A percentile compares a stretch with the other conserved stretches of the same genome.
Conservation (phyloP, 92 coral and sea anemone species). For the Desmophyllum pertusum region DNA sequence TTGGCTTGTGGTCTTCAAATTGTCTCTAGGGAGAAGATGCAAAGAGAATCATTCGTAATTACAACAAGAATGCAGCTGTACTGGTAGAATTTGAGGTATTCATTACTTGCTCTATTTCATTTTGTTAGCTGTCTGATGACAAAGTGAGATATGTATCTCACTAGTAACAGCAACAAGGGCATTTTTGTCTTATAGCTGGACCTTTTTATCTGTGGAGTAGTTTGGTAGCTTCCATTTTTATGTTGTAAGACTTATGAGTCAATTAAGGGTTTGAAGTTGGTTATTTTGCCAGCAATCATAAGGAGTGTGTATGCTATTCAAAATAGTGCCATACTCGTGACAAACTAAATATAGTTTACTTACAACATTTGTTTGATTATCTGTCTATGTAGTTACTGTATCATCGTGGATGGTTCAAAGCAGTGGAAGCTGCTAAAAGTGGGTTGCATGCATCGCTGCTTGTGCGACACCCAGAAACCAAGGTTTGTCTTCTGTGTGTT, state of each 20-base stretch:
- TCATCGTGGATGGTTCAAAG: conserved; percentile 99
- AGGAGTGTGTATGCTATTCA: too few relatives aligned
- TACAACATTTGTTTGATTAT: background rate
- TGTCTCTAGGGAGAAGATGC: conserved; percentile 89
- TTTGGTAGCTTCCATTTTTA: too few relatives aligned
- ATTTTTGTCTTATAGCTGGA: too few relatives aligned
- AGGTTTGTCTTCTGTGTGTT: conserved; percentile 52
- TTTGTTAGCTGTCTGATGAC: background rate
- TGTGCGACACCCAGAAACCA: conserved; percentile 97
- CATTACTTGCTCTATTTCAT: background rate
- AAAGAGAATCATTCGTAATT: conserved; percentile 85
- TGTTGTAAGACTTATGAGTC: too few relatives aligned
- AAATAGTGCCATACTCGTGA: too few relatives aligned
- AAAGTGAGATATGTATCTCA: too few relatives aligned
- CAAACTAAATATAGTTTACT: too few relatives aligned
- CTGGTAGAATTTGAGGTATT: conserved; percentile 95
- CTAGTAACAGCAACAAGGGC: too few relatives aligned
- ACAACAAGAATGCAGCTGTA: conserved; percentile 98
- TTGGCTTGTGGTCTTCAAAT: background rate
- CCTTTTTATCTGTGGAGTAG: too few relatives aligned
- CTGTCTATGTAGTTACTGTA: conserved; percentile 74
- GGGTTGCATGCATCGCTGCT: conserved; percentile 93
- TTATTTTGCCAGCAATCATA: too few relatives aligned
- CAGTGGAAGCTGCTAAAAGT: conserved; percentile 96
- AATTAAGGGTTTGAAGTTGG: too few relatives aligned